Evolutionary conservation across 2,797 vertebrate species (phyloP).

Genomic region (Lutjanus argentimaculatus): DNA sequence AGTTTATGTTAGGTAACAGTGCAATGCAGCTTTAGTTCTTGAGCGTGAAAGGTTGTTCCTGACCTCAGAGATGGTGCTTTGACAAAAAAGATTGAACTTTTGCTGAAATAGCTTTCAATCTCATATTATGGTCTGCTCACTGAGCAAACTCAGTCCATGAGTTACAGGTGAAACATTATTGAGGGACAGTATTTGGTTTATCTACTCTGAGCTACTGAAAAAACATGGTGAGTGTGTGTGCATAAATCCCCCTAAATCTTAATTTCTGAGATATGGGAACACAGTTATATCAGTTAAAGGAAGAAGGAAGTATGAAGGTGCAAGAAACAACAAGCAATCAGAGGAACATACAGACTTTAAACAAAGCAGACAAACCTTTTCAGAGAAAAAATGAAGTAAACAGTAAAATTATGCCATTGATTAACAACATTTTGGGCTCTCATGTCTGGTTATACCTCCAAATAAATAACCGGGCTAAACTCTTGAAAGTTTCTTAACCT

Average conservation of each 20-base stretch:
- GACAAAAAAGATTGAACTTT: neutral
- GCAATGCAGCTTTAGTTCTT: no score
- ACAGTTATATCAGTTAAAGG: neutral
- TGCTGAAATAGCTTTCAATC: neutral
- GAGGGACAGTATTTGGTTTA: no score
- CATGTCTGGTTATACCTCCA: neutral
- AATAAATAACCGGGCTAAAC: neutral
- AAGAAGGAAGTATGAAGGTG: no score
- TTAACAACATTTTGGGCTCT: no score
- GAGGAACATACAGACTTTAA: neutral
- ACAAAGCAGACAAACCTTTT: neutral
- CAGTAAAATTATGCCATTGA: neutral
- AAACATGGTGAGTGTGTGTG: no score
- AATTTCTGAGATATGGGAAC: neutral
- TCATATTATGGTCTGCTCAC: no score
- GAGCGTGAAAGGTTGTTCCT: neutral
- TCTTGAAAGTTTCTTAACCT: no score
- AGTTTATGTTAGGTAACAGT: neutral
- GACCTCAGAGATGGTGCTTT: neutral
- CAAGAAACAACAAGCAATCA: neutral
- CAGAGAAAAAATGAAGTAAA: neutral
- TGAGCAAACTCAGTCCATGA: neutral
- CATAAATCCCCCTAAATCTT: no score
- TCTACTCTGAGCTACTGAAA: no score
- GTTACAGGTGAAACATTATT: neutral